Evolutionary conservation across 2,797 vertebrate genomes (phyloP).

Genomic region (Choloepus didactylus): DNA sequence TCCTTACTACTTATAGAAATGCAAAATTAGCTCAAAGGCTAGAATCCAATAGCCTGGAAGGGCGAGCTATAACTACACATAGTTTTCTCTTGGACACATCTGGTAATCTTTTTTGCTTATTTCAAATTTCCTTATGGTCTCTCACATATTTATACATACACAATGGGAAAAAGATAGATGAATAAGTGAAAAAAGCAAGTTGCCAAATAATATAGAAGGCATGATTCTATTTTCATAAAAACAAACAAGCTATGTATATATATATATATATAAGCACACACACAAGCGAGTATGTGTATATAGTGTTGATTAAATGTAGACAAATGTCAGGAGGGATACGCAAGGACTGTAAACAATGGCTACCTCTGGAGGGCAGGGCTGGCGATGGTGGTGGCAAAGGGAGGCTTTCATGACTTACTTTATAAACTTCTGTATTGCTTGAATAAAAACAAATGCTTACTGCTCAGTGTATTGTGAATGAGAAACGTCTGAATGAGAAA

Average conservation of each 20-base stretch:
- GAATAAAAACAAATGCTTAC: conserved; percentile 45
- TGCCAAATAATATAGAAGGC: background rate
- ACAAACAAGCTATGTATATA: conserved; percentile 30
- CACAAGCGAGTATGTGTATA: background rate
- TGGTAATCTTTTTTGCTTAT: background rate
- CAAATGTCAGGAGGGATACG: background rate
- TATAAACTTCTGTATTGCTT: conserved; percentile 41
- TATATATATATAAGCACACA: background rate
- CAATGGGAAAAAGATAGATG: background rate
- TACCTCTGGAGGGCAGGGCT: background rate
- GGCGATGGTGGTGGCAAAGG: background rate
- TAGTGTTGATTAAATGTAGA: conserved; percentile 22
- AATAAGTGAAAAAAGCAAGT: background rate
- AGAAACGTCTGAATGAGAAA: background rate
- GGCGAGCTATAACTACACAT: background rate
- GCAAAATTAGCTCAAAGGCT: background rate
- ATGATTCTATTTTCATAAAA: conserved; percentile 46
- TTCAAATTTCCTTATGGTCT: conserved; percentile 12
- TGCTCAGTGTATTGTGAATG: background rate
- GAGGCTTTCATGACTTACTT: background rate
- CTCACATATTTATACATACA: background rate
- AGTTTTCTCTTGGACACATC: background rate
- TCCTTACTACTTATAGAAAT: background rate
- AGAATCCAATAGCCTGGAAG: background rate
- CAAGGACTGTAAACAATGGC: background rate